Evolutionary conservation across 2,797 vertebrate genomes (phyloP).

Genomic region (Columba guinea): DNA sequence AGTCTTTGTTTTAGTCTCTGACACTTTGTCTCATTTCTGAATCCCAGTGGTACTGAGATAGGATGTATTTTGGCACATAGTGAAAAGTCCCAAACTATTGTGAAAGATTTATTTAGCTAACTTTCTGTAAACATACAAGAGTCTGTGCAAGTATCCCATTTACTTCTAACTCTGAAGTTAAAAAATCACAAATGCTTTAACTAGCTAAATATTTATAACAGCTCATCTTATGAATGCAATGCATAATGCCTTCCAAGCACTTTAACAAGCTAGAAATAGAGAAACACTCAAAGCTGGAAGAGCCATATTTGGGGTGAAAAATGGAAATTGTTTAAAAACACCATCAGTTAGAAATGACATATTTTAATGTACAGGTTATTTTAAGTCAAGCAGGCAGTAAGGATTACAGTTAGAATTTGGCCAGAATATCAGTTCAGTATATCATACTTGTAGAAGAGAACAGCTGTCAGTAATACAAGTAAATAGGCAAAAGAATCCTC

Average conservation of each 20-base stretch:
- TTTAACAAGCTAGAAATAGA: slow-evolving; percentile 58
- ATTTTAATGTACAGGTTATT: slow-evolving; percentile 39
- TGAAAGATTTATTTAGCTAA: neutral
- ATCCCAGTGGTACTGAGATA: neutral
- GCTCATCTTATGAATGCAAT: slow-evolving; percentile 1
- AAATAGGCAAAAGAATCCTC: neutral
- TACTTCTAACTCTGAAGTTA: slow-evolving; percentile 11
- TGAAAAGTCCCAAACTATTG: neutral
- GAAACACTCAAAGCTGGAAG: slow-evolving; percentile 28
- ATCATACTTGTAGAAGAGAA: neutral
- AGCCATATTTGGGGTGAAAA: slow-evolving; percentile 63
- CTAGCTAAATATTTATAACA: slow-evolving; percentile 65
- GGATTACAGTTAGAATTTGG: slow-evolving; percentile 34
- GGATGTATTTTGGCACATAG: neutral
- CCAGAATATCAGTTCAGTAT: neutral
- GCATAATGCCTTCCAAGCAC: slow-evolving; percentile 38
- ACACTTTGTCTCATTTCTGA: neutral
- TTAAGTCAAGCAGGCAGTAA: slow-evolving; percentile 34
- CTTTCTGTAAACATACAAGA: neutral
- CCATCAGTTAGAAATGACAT: slow-evolving; percentile 18
- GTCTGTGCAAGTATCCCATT: slow-evolving; percentile 15
- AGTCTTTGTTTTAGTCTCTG: neutral
- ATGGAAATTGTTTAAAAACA: slow-evolving; percentile 53
- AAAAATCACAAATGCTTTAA: slow-evolving; percentile 46
- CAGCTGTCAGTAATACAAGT: neutral